These are phyloP conservation scores for Erpornis zantholeuca DNA, from an alignment of 2,113 vertebrate species.

Conservation along the genomic window DNA sequence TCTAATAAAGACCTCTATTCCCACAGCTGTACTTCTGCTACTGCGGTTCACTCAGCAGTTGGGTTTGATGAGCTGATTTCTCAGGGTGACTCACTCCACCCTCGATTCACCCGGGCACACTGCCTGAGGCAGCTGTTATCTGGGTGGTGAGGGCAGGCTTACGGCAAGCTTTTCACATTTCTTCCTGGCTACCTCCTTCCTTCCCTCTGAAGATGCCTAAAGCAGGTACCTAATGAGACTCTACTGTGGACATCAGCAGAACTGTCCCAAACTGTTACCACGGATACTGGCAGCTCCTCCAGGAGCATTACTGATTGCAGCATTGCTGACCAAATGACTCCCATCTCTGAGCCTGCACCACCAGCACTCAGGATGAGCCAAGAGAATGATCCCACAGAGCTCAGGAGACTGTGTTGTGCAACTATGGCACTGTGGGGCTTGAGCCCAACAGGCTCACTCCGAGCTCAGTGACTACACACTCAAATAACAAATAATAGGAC, in stretches of 20 bases:
- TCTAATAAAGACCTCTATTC: not conserved
- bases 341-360: not conserved
- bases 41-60: not conserved
- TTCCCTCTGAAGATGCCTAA: not conserved
- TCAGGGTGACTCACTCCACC: not conserved
- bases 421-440: not conserved
- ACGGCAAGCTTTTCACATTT: not conserved
- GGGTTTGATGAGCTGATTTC: not conserved
- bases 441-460: fast-evolving
- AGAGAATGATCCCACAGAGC: fast-evolving
- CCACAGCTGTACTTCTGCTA: not conserved
- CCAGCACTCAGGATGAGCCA: not conserved
- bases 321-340: not conserved
- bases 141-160: not conserved
- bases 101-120: not conserved
- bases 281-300: fast-evolving
- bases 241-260: not conserved
- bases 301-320: not conserved
- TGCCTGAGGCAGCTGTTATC: not conserved
- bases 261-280: fast-evolving
- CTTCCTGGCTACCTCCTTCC: not conserved
- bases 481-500: not conserved
- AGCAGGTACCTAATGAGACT: not conserved
- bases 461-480: not conserved
- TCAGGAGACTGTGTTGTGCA: not conserved